A percentile compares a stretch with the other conserved stretches of the same genome.
Conservation (phyloP, 2,797 vertebrate species). For the Pelobates cultripes region DNA sequence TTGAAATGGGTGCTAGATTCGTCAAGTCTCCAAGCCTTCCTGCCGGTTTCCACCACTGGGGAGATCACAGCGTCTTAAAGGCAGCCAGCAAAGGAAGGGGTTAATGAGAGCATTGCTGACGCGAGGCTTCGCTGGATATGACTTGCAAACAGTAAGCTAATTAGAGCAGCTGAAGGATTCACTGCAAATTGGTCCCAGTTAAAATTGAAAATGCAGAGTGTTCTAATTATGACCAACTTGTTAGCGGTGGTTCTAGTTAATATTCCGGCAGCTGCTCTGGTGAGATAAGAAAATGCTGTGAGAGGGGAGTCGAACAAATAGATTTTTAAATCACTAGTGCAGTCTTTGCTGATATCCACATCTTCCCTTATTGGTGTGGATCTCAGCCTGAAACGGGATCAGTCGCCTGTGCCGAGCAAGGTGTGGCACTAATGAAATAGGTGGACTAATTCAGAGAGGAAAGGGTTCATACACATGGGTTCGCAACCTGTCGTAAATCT, state of each 20-base stretch:
- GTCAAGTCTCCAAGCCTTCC: too few relatives aligned
- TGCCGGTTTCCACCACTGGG: too few relatives aligned
- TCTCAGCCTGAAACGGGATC: background rate
- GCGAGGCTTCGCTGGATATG: constrained; percentile 25
- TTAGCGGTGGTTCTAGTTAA: constrained; percentile 68
- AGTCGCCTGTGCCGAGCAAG: background rate
- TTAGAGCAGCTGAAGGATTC: constrained; percentile 66
- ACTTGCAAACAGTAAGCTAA: constrained; percentile 55
- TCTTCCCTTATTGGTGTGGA: background rate
- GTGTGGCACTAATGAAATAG: background rate
- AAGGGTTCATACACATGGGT: too few relatives aligned
- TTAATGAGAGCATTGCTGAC: constrained; percentile 2
- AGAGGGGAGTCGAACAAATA: constrained; percentile 67
- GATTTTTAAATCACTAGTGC: constrained; percentile 68
- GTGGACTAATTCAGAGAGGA: background rate
- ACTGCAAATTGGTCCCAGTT: constrained; percentile 69
- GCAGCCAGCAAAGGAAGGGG: constrained; percentile 48
- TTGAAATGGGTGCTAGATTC: too few relatives aligned
- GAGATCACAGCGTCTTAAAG: too few relatives aligned
- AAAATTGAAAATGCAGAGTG: constrained; percentile 67
- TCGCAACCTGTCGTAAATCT: too few relatives aligned
- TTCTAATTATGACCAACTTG: constrained; percentile 70
- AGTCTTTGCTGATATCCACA: constrained; percentile 52
- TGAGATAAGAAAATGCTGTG: constrained; percentile 68
- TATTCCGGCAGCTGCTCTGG: constrained; percentile 70